Conservation (phyloP, 2,888 invertebrate genomes). For the Drosophila anceps region DNA sequence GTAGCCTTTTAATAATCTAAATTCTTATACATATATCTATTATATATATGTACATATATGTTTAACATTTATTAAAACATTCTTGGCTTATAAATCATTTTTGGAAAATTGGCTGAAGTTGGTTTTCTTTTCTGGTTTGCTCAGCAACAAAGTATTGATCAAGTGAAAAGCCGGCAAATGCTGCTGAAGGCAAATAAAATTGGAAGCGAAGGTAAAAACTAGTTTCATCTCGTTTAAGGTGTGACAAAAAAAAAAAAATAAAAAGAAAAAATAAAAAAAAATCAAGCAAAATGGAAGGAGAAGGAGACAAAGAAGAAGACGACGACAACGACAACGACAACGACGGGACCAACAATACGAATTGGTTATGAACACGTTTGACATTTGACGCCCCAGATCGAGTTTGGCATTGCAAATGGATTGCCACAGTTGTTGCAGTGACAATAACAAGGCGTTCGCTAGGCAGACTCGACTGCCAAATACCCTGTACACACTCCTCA, state of each 20-base stretch:
- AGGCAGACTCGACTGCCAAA: not conserved
- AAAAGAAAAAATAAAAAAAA: conserved; percentile 27
- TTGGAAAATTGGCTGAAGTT: not conserved
- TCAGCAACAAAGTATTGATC: conserved; percentile 30
- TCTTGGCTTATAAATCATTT: not conserved
- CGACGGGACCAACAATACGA: conserved; percentile 27
- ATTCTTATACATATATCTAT: too few species aligned
- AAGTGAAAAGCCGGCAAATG: conserved; percentile 35
- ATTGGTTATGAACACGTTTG: conserved; percentile 51
- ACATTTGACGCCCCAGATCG: conserved; percentile 46
- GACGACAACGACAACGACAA: not conserved
- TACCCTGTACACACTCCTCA: not conserved
- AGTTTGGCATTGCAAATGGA: conserved; percentile 45
- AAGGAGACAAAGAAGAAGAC: not conserved
- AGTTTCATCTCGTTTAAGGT: conserved; percentile 44
- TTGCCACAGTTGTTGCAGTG: conserved; percentile 30
- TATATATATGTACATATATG: too few species aligned
- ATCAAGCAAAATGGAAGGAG: not conserved
- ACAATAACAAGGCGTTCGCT: conserved; percentile 23
- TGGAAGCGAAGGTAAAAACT: conserved; percentile 52
- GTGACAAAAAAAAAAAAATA: conserved; percentile 46
- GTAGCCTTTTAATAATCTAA: too few species aligned
- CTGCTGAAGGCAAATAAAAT: conserved; percentile 17
- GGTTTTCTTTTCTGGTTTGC: not conserved
- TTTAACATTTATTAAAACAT: too few species aligned